A percentile compares a stretch with the other conserved stretches of the same genome.
Conservation (phyloP, 2,797 vertebrate genomes). For the Thripadectes ignobilis region DNA sequence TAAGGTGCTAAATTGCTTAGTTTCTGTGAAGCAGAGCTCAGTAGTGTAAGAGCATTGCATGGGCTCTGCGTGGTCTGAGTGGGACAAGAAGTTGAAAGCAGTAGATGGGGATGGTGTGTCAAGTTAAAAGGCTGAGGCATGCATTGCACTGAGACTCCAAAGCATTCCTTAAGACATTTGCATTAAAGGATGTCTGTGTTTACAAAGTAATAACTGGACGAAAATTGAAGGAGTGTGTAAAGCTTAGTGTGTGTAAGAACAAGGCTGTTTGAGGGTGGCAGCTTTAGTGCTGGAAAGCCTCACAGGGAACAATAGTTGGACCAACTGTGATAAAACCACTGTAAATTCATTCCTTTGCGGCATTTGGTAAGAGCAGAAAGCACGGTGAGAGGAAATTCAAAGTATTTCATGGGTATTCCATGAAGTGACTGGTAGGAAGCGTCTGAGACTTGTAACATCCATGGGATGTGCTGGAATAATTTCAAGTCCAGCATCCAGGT, state of each 20-base stretch:
- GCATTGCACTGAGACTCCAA: accelerated
- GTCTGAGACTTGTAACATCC: not conserved
- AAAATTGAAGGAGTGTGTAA: not conserved
- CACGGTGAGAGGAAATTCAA: not conserved
- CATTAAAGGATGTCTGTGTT: not conserved
- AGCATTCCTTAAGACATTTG: not conserved
- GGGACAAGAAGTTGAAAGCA: not conserved
- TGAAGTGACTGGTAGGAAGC: slow-evolving; percentile 16
- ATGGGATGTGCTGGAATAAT: slow-evolving; percentile 34
- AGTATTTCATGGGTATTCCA: not conserved
- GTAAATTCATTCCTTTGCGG: not conserved
- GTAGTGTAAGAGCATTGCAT: not conserved
- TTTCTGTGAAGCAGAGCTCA: not conserved
- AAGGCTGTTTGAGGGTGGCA: not conserved
- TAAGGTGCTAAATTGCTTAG: not conserved
- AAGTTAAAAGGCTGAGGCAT: not conserved
- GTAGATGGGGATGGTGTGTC: not conserved
- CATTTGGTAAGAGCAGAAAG: not conserved
- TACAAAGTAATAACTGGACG: not conserved
- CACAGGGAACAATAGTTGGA: not conserved
- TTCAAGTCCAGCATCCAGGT: slow-evolving; percentile 27
- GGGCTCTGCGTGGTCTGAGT: not conserved
- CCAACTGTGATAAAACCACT: not conserved
- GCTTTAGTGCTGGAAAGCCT: not conserved
- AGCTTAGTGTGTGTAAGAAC: too few relatives aligned